Evolutionary conservation across 2,888 invertebrate species (phyloP).

Genomic region (Alsophila aescularia): DNA sequence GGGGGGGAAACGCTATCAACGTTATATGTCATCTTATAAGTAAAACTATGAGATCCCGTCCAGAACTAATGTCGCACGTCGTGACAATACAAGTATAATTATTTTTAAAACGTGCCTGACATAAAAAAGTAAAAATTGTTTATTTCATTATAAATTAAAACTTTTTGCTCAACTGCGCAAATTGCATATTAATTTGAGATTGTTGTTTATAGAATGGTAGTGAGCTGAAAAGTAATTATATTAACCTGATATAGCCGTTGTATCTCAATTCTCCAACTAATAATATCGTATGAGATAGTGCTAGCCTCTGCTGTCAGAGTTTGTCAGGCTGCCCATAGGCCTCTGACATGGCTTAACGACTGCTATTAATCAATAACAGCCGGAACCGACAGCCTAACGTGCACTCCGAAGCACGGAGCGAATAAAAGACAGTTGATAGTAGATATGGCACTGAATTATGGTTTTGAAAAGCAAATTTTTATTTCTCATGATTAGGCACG

Average conservation of each 20-base stretch:
- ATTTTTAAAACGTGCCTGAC: conserved; percentile 48
- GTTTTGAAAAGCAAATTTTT: too few species aligned
- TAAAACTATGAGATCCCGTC: conserved; percentile 41
- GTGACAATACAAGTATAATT: conserved; percentile 57
- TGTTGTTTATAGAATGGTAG: conserved; percentile 30
- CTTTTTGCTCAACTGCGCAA: conserved; percentile 43
- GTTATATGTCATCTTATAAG: too few species aligned
- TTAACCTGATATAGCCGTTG: conserved; percentile 3
- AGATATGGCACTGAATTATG: too few species aligned
- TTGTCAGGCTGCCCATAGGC: too few species aligned
- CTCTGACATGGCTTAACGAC: too few species aligned
- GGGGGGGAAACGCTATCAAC: not conserved
- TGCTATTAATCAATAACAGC: too few species aligned
- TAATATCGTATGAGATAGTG: too few species aligned
- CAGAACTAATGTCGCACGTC: conserved; percentile 52
- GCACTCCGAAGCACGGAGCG: too few species aligned
- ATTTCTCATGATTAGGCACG: too few species aligned
- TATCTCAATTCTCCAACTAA: not conserved
- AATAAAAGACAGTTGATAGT: too few species aligned
- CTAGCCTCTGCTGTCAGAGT: too few species aligned
- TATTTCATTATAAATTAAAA: conserved; percentile 48
- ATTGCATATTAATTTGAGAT: conserved; percentile 47
- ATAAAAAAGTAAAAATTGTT: conserved; percentile 55
- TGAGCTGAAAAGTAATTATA: conserved; percentile 21
- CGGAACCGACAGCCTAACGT: too few species aligned